These are phyloP conservation scores for Puntigrus tetrazona DNA, from an alignment of 2,113 vertebrate genomes.

Conservation along the genomic window DNA sequence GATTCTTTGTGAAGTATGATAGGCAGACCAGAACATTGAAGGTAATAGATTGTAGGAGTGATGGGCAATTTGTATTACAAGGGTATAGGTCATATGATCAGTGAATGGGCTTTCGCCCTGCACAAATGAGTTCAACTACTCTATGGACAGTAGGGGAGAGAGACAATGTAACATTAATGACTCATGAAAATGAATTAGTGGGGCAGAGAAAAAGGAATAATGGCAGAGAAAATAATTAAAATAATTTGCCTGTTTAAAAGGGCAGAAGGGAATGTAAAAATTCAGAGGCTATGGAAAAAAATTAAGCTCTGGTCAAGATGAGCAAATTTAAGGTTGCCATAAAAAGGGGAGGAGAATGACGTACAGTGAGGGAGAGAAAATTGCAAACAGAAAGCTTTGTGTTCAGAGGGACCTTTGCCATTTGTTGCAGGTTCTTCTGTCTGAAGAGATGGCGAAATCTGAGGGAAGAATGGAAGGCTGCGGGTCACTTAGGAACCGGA, in stretches of 20 bases:
- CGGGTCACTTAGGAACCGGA: not conserved
- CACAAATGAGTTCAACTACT: constrained; percentile 39
- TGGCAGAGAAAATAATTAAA: constrained; percentile 25
- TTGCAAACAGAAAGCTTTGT: constrained; percentile 7
- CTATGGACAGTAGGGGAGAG: constrained; percentile 26
- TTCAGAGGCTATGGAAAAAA: not conserved
- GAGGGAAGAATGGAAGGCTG: constrained; percentile 10
- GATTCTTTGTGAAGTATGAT: constrained; percentile 19
- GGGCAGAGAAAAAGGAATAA: constrained; percentile 19
- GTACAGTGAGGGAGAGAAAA: not conserved
- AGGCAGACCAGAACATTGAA: constrained; percentile 4
- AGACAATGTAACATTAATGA: constrained; percentile 37
- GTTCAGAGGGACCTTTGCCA: constrained; percentile 1
- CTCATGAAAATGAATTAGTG: constrained; percentile 35
- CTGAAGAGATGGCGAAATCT: not conserved
- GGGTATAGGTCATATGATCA: constrained; percentile 30
- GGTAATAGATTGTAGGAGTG: constrained; percentile 25
- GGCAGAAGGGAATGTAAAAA: constrained; percentile 10
- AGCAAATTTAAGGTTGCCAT: not conserved
- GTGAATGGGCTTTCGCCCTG: constrained; percentile 17
- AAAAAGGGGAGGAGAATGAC: not conserved
- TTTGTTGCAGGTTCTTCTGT: constrained; percentile 9
- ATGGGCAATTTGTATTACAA: constrained; percentile 40
- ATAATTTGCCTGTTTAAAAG: constrained; percentile 33
- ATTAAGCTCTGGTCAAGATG: not conserved